Evolutionary conservation across 2,113 vertebrate species (phyloP).

Genomic region (Nesoenas mayeri): DNA sequence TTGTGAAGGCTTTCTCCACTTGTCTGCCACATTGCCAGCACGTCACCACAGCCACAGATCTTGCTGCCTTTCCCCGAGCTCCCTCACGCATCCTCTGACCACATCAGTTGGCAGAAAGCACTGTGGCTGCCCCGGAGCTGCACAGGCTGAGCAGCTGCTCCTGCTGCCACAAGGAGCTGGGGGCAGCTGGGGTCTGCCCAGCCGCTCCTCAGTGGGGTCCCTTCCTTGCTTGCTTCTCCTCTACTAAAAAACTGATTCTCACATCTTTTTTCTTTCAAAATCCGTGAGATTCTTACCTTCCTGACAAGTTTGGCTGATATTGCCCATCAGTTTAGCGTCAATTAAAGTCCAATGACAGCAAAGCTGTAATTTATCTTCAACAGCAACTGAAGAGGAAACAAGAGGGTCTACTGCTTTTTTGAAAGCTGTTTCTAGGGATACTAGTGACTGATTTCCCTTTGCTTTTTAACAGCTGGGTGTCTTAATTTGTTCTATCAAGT

Average conservation of each 20-base stretch:
- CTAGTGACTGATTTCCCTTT: slow-evolving; percentile 1
- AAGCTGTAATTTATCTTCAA: background rate
- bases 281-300: background rate
- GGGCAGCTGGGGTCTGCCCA: background rate
- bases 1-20: background rate
- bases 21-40: background rate
- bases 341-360: background rate
- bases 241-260: background rate
- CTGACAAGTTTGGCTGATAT: background rate
- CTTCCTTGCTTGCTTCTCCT: background rate
- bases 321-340: background rate
- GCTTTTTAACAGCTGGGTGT: background rate
- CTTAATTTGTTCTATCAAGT: slow-evolving; percentile 4
- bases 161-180: background rate
- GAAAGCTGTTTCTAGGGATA: background rate
- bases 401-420: background rate
- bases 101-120: background rate
- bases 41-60: background rate
- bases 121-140: accelerated
- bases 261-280: background rate
- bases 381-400: background rate
- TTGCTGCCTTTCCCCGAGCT: background rate
- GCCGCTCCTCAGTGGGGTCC: background rate
- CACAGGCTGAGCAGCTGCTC: background rate
- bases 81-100: background rate